Conservation (phyloP, 2,113 vertebrate genomes). For the Gopherus flavomarginatus region DNA sequence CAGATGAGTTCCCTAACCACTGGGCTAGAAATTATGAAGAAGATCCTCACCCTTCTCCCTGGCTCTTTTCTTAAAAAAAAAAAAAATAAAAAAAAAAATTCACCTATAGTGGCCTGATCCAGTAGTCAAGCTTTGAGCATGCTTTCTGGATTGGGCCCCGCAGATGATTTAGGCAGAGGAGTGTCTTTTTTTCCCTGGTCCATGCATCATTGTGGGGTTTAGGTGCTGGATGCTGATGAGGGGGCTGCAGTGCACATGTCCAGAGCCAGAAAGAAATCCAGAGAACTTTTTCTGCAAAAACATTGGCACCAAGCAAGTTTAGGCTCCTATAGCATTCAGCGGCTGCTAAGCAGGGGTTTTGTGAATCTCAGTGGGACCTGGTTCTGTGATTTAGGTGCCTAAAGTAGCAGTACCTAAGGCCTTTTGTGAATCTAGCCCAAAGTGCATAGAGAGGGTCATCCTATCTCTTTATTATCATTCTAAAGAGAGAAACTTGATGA, state of each 20-base stretch:
- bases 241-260: background rate
- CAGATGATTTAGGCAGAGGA: background rate
- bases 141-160: background rate
- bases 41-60: background rate
- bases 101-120: background rate
- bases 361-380: background rate
- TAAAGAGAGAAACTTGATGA: background rate
- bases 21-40: background rate
- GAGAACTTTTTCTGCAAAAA: background rate
- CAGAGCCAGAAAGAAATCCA: background rate
- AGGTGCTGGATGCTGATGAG: background rate
- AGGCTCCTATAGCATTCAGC: background rate
- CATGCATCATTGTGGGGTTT: background rate
- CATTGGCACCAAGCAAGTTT: background rate
- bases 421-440: background rate
- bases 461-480: background rate
- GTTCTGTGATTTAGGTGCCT: background rate
- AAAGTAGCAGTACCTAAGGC: background rate
- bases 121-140: background rate
- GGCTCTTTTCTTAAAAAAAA: background rate
- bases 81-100: too few species aligned
- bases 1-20: background rate
- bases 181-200: background rate
- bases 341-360: background rate
- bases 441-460: background rate